Percentiles rank a stretch among this genome's conserved stretches.
Evolutionary conservation across 2,113 vertebrate species (phyloP).

Genomic region (Tangachromis dhanisi): DNA sequence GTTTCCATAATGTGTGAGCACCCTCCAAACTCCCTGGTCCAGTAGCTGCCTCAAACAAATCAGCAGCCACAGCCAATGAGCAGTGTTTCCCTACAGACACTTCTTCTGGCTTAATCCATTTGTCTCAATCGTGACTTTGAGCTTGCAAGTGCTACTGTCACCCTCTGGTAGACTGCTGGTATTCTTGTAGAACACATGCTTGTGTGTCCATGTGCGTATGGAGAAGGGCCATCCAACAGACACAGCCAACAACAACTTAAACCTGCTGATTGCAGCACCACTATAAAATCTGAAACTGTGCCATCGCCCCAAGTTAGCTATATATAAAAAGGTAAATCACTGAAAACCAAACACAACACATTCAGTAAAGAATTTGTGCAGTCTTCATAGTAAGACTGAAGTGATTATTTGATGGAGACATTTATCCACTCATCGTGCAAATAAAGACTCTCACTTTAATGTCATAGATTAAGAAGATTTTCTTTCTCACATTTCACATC

Average conservation of each 20-base stretch:
- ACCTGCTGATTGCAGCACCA: not conserved
- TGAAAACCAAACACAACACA: not conserved
- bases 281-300: not conserved
- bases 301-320: not conserved
- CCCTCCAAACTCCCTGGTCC: not conserved
- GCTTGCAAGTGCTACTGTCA: not conserved
- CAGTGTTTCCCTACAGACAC: not conserved
- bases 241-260: not conserved
- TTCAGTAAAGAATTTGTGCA: not conserved
- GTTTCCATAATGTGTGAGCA: slow-evolving; percentile 57
- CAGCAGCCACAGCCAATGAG: not conserved
- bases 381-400: not conserved
- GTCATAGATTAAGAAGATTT: not conserved
- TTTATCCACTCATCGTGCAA: not conserved
- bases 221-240: not conserved
- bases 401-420: not conserved
- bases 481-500: not conserved
- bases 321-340: not conserved
- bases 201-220: not conserved
- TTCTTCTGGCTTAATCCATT: not conserved
- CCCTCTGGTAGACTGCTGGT: not conserved
- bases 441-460: not conserved
- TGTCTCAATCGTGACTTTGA: not conserved
- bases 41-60: not conserved
- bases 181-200: not conserved